Conservation (phyloP, 2,113 vertebrate species). For the Petrocephalus zakoni region DNA sequence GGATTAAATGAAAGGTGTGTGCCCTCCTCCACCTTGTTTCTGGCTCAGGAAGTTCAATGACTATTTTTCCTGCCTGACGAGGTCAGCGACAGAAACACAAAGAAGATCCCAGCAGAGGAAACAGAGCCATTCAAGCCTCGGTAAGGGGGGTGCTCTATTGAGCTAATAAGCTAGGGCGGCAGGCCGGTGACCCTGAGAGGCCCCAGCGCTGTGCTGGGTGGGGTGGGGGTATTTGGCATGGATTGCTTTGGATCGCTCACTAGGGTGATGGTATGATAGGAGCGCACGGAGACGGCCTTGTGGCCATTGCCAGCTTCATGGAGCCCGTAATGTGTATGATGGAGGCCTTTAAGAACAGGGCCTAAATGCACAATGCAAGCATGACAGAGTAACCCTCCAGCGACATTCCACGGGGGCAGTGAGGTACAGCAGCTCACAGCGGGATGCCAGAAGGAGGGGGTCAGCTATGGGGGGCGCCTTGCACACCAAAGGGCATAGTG, state of each 20-base stretch:
- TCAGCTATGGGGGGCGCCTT: neutral
- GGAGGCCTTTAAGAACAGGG: neutral
- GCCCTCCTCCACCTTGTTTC: neutral
- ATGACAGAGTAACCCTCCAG: neutral
- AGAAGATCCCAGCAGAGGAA: neutral
- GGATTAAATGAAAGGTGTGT: neutral
- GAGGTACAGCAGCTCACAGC: neutral
- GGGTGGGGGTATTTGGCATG: neutral
- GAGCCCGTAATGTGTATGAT: neutral
- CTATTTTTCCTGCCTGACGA: neutral
- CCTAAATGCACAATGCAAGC: neutral
- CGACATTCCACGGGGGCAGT: neutral
- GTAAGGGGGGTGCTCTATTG: neutral
- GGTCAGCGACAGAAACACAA: neutral
- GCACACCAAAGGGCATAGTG: neutral
- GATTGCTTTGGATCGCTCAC: neutral
- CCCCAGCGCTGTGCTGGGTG: neutral
- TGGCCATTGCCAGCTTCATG: neutral
- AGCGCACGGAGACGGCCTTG: no score
- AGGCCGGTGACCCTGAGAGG: neutral
- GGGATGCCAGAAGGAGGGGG: conserved; percentile 4
- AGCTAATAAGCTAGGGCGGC: neutral
- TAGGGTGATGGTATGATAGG: neutral
- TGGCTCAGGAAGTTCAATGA: neutral
- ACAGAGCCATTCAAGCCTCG: neutral